Evolutionary conservation across 2,888 invertebrate genomes (phyloP).

Genomic region (Metalampra italica): DNA sequence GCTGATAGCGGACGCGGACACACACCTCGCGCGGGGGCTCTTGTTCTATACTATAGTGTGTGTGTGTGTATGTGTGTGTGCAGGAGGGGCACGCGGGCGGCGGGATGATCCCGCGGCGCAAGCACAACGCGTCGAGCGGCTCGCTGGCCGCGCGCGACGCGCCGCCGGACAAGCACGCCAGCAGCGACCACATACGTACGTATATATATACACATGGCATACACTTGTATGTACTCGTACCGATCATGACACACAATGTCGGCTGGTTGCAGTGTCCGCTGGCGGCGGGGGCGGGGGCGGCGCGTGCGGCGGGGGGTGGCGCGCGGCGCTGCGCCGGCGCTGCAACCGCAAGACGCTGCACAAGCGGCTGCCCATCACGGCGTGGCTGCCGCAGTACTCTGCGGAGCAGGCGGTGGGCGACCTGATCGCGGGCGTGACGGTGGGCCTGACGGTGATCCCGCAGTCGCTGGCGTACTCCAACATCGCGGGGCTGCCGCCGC

Average conservation of each 20-base stretch:
- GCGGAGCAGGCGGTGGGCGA: constrained; percentile 87
- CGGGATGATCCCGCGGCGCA: constrained; percentile 68
- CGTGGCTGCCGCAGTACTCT: constrained; percentile 87
- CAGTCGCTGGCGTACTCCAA: constrained; percentile 91
- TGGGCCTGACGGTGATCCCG: constrained; percentile 95
- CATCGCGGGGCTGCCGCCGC: constrained; percentile 87
- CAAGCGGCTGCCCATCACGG: constrained; percentile 85
- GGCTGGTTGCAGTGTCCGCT: constrained; percentile 77
- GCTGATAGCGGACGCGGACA: no score
- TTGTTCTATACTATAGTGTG: no score
- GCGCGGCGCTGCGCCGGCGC: constrained; percentile 63
- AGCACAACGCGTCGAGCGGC: constrained; percentile 70
- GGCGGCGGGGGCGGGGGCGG: constrained; percentile 42
- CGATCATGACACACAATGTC: no score
- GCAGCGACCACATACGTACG: constrained; percentile 72
- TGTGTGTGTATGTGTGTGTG: no score
- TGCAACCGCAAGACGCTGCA: constrained; percentile 84
- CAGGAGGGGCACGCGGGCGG: no score
- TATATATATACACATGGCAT: constrained; percentile 13
- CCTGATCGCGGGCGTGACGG: constrained; percentile 93
- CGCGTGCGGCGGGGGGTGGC: constrained; percentile 51
- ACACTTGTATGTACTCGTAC: constrained; percentile 12
- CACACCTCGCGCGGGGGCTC: no score
- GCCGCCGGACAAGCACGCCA: constrained; percentile 68
- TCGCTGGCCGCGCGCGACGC: constrained; percentile 49